phyloP scores from a whole-genome alignment of 2,113 vertebrate species.

The Balaenoptera acutorostrata region DNA sequence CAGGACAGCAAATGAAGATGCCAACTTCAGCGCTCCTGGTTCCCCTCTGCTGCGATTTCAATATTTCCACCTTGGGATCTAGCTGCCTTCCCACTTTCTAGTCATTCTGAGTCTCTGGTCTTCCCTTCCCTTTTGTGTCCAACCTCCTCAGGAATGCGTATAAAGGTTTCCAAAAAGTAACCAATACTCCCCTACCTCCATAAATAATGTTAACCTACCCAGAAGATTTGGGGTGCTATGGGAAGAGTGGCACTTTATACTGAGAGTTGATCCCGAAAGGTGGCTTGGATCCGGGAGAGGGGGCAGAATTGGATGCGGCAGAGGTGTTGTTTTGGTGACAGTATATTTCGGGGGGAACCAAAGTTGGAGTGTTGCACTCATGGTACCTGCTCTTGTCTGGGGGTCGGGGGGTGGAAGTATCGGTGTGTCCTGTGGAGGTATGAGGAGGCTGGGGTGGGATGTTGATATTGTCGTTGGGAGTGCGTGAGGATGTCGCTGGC shows the following conservation, averaged over 20 bases:
- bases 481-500: background rate
- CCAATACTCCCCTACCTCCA: background rate
- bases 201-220: background rate
- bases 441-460: background rate
- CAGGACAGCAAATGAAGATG: background rate
- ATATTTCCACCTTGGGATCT: background rate
- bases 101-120: background rate
- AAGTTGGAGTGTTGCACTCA: background rate
- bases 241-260: background rate
- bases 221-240: background rate
- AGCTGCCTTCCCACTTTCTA: background rate
- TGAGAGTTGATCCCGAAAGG: background rate
- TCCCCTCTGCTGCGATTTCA: background rate
- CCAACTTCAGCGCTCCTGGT: background rate
- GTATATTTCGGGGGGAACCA: background rate
- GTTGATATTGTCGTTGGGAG: fast-evolving
- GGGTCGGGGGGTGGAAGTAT: background rate
- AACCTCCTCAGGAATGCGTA: background rate
- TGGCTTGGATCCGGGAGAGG: background rate
- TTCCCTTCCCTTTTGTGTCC: fast-evolving
- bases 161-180: background rate
- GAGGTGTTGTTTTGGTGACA: background rate
- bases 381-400: background rate
- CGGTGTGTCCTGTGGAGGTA: fast-evolving
- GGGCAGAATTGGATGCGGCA: background rate